Evolutionary conservation across 2,797 vertebrate species (phyloP).

Genomic region (Parotocinclus haroldoi): DNA sequence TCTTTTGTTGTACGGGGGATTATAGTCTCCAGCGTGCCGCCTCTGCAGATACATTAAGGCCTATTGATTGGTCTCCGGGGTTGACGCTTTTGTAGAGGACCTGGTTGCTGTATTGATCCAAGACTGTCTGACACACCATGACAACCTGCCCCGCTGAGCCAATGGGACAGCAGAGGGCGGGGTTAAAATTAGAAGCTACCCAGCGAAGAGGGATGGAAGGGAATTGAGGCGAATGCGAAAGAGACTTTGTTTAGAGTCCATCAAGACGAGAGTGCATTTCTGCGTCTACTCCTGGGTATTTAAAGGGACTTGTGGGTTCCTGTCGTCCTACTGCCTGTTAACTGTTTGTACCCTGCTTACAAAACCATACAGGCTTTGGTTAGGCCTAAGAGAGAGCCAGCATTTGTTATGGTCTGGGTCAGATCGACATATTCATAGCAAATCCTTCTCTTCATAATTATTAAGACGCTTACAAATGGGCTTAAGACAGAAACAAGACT

Average conservation of each 20-base stretch:
- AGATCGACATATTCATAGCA: no score
- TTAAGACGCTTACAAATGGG: no score
- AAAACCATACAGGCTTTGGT: no score
- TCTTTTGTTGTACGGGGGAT: slow-evolving; percentile 60
- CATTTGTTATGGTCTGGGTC: no score
- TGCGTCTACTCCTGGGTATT: background rate
- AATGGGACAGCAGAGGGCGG: slow-evolving; percentile 19
- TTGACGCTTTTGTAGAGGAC: slow-evolving; percentile 64
- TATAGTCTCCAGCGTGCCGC: slow-evolving; percentile 66
- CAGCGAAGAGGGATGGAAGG: slow-evolving; percentile 2
- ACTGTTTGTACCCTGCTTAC: background rate
- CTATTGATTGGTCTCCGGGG: slow-evolving; percentile 69
- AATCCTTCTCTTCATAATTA: no score
- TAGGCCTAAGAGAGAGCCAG: no score
- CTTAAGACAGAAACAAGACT: no score
- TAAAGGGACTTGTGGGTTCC: background rate
- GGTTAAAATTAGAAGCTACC: slow-evolving; percentile 14
- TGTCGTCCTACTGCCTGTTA: no score
- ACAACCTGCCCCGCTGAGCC: slow-evolving; percentile 35
- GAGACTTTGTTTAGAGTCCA: slow-evolving; percentile 14
- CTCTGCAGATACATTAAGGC: slow-evolving; percentile 66
- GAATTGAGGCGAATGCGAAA: slow-evolving; percentile 8
- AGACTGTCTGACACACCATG: slow-evolving; percentile 61
- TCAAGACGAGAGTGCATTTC: slow-evolving; percentile 1
- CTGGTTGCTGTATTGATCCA: slow-evolving; percentile 65